These are phyloP conservation scores for Gadus macrocephalus DNA, from an alignment of 2,113 vertebrate genomes.

Conservation along the genomic window DNA sequence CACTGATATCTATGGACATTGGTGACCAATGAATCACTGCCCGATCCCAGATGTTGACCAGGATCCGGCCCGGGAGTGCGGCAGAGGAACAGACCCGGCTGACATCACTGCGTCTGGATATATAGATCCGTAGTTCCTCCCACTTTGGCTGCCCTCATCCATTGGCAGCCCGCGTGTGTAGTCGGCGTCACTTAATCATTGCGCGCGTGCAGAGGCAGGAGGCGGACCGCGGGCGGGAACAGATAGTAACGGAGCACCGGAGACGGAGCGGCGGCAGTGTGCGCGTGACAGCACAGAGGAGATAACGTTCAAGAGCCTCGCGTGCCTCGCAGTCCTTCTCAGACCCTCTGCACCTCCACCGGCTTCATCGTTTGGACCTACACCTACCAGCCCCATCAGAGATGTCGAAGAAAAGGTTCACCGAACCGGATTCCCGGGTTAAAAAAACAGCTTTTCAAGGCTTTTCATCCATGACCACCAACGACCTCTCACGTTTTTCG, in stretches of 20 bases:
- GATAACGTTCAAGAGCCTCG: too few species aligned
- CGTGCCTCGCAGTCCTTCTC: not conserved
- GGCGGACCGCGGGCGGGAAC: conserved; percentile 64
- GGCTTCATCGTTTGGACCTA: conserved; percentile 6
- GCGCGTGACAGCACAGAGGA: too few species aligned
- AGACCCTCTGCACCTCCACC: not conserved
- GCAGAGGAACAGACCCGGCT: conserved; percentile 34
- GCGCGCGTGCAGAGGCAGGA: conserved; percentile 56
- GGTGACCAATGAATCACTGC: conserved; percentile 23
- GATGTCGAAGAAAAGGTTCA: conserved; percentile 65
- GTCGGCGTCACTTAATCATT: conserved; percentile 62
- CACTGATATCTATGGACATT: conserved; percentile 10
- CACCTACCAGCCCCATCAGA: conserved; percentile 35
- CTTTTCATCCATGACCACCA: conserved; percentile 60
- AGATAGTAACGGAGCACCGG: conserved; percentile 49
- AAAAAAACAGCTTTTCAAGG: conserved; percentile 60
- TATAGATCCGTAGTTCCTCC: conserved; percentile 68
- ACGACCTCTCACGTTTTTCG: conserved; percentile 66
- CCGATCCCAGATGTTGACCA: conserved; percentile 19
- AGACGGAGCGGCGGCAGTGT: not conserved
- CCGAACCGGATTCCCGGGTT: conserved; percentile 61
- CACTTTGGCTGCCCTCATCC: conserved; percentile 24
- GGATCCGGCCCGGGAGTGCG: not conserved
- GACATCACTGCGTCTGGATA: conserved; percentile 75
- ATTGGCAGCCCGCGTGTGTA: conserved; percentile 39